A percentile compares a stretch with the other conserved stretches of the same genome.
phyloP scores from a whole-genome alignment of 2,797 vertebrate genomes.

The Lemur catta region DNA sequence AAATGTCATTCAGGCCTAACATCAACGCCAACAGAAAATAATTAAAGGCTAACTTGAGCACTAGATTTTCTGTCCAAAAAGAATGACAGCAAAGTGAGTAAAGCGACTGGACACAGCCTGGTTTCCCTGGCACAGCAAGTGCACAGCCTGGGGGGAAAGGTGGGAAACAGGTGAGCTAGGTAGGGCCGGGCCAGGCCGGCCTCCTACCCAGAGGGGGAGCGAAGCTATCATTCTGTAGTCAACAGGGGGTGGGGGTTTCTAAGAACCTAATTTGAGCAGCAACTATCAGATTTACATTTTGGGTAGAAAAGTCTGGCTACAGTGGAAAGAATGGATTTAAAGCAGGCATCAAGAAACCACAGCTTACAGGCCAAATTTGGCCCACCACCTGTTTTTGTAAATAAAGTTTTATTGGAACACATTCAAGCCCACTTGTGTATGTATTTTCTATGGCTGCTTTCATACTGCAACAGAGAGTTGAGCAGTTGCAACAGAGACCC shows the following conservation, averaged over 20 bases:
- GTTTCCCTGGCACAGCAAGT: accelerated
- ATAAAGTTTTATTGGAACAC: background rate
- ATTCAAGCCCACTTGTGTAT: background rate
- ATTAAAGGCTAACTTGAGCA: background rate
- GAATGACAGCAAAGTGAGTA: accelerated
- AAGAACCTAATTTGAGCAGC: background rate
- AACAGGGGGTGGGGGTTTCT: accelerated
- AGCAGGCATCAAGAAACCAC: background rate
- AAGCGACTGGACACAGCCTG: accelerated
- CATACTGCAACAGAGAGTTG: background rate
- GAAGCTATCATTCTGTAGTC: accelerated
- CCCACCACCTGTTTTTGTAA: background rate
- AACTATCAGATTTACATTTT: background rate
- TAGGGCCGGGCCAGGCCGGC: background rate
- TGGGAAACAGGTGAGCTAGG: accelerated
- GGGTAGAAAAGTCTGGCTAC: background rate
- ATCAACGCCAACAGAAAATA: background rate
- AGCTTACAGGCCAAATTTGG: no score
- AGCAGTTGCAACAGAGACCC: background rate
- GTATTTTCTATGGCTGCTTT: background rate
- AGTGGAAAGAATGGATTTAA: background rate
- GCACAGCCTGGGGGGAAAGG: accelerated
- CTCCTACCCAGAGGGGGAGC: background rate
- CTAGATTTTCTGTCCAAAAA: background rate
- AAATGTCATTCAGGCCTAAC: background rate